Percentiles rank a stretch among this genome's conserved stretches.
Conservation (phyloP, 2,888 invertebrate species). For the Xanthorhoe designata region DNA sequence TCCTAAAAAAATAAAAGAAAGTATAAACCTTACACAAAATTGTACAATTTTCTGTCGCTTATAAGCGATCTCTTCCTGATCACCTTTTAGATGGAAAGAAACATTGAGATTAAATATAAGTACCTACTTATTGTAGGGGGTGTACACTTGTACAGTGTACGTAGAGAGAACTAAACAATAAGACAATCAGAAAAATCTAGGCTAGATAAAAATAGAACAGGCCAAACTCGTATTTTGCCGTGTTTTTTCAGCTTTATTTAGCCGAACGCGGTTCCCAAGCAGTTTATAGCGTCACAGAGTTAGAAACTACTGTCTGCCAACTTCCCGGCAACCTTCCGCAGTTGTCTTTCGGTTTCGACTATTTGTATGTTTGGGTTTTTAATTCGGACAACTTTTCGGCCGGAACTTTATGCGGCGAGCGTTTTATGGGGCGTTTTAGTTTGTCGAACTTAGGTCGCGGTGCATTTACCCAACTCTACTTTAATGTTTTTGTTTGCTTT, state of each 20-base stretch:
- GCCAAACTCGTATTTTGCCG: conserved; percentile 35
- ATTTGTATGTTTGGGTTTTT: conserved; percentile 34
- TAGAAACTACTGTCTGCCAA: conserved; percentile 56
- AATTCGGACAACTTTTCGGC: conserved; percentile 28
- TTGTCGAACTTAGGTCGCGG: neutral
- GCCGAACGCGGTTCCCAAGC: conserved; percentile 49
- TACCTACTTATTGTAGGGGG: too few relatives aligned
- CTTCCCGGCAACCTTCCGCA: conserved; percentile 39
- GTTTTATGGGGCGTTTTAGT: conserved; percentile 22
- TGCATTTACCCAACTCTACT: neutral
- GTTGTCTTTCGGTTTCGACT: conserved; percentile 30
- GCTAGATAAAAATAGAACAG: too few relatives aligned
- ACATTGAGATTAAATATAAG: too few relatives aligned
- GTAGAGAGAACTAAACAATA: too few relatives aligned
- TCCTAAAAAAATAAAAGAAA: too few relatives aligned
- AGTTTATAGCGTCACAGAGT: conserved; percentile 58
- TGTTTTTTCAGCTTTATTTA: conserved; percentile 48
- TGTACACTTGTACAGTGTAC: too few relatives aligned
- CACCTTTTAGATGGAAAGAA: too few relatives aligned
- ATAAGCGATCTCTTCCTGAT: too few relatives aligned
- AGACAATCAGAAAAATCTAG: too few relatives aligned
- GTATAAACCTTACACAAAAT: too few relatives aligned
- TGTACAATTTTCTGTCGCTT: too few relatives aligned
- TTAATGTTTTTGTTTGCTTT: neutral
- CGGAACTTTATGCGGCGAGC: conserved; percentile 19